Conservation (phyloP, 2,888 invertebrate genomes). For the Machimus rusticus region DNA sequence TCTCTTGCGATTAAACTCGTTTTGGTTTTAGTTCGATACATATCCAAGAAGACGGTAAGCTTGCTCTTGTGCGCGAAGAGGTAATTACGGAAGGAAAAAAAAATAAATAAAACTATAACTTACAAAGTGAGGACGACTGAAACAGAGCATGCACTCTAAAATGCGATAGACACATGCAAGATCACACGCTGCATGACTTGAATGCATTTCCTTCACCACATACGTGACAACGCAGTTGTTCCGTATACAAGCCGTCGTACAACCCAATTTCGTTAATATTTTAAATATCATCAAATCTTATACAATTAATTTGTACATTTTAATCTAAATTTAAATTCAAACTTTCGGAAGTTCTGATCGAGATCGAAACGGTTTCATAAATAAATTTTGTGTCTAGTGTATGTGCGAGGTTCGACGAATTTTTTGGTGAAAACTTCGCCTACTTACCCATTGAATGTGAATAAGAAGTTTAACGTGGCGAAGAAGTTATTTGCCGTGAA, state of each 20-base stretch:
- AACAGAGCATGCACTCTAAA: slow-evolving; percentile 8
- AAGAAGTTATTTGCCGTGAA: slow-evolving; percentile 22
- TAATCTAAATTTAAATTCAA: not conserved
- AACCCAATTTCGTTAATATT: slow-evolving; percentile 22
- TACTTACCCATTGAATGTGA: slow-evolving; percentile 51
- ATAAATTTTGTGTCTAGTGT: not conserved
- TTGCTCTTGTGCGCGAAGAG: slow-evolving; percentile 13
- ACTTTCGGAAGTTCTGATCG: not conserved
- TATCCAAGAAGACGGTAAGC: not conserved
- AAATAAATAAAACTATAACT: not conserved
- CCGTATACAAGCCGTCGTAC: not conserved
- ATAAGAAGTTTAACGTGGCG: slow-evolving; percentile 35
- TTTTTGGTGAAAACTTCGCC: slow-evolving; percentile 49
- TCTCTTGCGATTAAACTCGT: slow-evolving; percentile 19
- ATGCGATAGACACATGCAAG: not conserved
- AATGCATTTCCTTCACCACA: not conserved
- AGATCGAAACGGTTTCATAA: not conserved
- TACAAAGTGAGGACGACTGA: slow-evolving; percentile 10
- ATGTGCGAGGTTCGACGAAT: not conserved
- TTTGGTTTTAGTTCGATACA: not conserved
- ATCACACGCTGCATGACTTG: not conserved
- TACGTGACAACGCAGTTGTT: slow-evolving; percentile 9
- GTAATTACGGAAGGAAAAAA: slow-evolving; percentile 12
- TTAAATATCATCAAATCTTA: not conserved
- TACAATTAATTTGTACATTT: not conserved